Evolutionary conservation across 2,113 vertebrate species (phyloP).

Genomic region (Thamnophis sirtalis): DNA sequence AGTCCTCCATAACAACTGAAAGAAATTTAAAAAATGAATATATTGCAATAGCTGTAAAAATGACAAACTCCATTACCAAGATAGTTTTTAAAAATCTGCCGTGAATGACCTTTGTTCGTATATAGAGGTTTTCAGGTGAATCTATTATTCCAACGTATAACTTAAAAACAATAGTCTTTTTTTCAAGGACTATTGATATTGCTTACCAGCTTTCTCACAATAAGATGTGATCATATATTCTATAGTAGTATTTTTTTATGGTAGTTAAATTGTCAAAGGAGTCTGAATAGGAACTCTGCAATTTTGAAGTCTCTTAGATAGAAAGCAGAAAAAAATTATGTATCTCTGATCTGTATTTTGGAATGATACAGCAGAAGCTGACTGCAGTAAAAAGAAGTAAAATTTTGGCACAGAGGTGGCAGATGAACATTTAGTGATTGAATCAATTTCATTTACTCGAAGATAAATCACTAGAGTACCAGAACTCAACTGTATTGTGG

Average conservation of each 20-base stretch:
- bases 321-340: not conserved
- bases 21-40: slow-evolving; percentile 29
- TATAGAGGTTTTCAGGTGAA: not conserved
- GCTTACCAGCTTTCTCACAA: not conserved
- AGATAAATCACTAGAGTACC: not conserved
- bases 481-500: slow-evolving; percentile 85
- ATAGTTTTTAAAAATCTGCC: not conserved
- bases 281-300: not conserved
- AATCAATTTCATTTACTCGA: not conserved
- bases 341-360: not conserved
- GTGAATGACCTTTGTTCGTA: no score
- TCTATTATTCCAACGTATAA: not conserved
- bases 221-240: not conserved
- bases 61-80: not conserved
- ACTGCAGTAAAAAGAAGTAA: not conserved
- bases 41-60: not conserved
- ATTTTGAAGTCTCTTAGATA: not conserved
- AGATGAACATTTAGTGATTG: not conserved
- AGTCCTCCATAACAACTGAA: slow-evolving; percentile 86
- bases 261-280: not conserved
- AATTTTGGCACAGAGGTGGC: not conserved
- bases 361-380: not conserved
- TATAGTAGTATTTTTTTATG: not conserved
- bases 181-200: not conserved
- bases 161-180: not conserved